A percentile compares a stretch with the other conserved stretches of the same genome.
These are phyloP conservation scores for Chrosomus eos DNA, from an alignment of 2,797 vertebrate genomes.

Conservation along the genomic window DNA sequence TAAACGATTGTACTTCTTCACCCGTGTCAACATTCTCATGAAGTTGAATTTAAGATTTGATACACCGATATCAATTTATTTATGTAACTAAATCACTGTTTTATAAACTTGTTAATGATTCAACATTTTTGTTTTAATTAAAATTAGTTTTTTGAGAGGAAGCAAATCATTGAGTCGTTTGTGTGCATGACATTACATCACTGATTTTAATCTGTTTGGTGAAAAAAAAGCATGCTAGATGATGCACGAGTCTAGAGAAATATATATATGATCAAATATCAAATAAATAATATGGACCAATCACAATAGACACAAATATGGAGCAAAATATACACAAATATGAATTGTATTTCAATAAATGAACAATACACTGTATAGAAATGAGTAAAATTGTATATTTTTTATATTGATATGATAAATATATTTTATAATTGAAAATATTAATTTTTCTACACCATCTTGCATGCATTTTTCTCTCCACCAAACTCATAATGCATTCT, in stretches of 20 bases:
- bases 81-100: constrained; percentile 99
- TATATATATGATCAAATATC: not conserved
- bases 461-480: not conserved
- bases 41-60: constrained; percentile 99
- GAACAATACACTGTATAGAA: no score
- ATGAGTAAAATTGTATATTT: not conserved
- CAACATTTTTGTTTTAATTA: constrained; percentile 96
- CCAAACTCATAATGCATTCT: not conserved
- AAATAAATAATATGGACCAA: no score
- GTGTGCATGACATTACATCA: not conserved
- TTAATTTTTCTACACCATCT: not conserved
- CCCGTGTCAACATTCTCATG: constrained; percentile 96
- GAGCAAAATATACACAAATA: not conserved
- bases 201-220: not conserved
- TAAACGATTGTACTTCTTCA: constrained; percentile 95
- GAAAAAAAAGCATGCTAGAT: not conserved
- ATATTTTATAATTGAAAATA: not conserved
- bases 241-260: not conserved
- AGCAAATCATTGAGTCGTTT: constrained; percentile 40
- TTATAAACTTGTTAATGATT: constrained; percentile 99
- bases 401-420: no score
- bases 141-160: constrained; percentile 90
- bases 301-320: not conserved
- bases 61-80: constrained; percentile 99
- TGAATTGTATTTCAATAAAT: not conserved